phyloP scores from a whole-genome alignment of 2,888 invertebrate species.

The Conops quadrifasciatus region DNA sequence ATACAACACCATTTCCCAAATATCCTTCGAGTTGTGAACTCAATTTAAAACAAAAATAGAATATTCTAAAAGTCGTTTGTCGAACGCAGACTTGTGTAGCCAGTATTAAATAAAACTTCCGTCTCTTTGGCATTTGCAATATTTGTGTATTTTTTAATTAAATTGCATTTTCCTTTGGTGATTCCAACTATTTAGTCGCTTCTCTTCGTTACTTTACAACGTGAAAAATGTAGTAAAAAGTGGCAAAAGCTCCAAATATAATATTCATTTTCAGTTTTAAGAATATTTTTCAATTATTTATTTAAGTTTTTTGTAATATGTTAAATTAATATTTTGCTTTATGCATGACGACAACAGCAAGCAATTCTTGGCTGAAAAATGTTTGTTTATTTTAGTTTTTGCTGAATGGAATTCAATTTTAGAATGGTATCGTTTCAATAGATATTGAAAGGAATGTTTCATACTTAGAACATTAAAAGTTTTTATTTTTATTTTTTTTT shows the following conservation, averaged over 20 bases:
- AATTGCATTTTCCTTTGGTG: conserved; percentile 21
- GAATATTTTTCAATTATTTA: conserved; percentile 30
- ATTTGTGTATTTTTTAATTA: conserved; percentile 12
- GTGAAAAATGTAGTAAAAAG: conserved; percentile 44
- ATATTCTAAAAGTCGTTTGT: too few relatives aligned
- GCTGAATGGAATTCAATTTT: neutral
- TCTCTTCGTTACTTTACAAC: conserved; percentile 28
- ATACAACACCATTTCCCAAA: neutral
- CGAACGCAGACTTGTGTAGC: too few relatives aligned
- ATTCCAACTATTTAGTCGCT: conserved; percentile 26
- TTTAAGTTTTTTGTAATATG: neutral
- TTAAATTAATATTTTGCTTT: conserved; percentile 3
- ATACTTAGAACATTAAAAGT: conserved; percentile 16
- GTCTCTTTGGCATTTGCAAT: neutral
- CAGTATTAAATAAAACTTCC: too few relatives aligned
- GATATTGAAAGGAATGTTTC: conserved; percentile 8
- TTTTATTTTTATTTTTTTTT: conserved; percentile 1
- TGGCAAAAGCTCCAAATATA: conserved; percentile 48
- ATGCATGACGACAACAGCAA: conserved; percentile 26
- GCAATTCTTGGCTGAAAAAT: neutral
- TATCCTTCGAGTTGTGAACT: too few relatives aligned
- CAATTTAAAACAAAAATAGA: too few relatives aligned
- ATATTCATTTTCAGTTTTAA: conserved; percentile 21
- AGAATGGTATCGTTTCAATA: conserved; percentile 2
- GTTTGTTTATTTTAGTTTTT: conserved; percentile 8